Conservation (phyloP, 2,797 vertebrate species). For the Fundulus diaphanus region DNA sequence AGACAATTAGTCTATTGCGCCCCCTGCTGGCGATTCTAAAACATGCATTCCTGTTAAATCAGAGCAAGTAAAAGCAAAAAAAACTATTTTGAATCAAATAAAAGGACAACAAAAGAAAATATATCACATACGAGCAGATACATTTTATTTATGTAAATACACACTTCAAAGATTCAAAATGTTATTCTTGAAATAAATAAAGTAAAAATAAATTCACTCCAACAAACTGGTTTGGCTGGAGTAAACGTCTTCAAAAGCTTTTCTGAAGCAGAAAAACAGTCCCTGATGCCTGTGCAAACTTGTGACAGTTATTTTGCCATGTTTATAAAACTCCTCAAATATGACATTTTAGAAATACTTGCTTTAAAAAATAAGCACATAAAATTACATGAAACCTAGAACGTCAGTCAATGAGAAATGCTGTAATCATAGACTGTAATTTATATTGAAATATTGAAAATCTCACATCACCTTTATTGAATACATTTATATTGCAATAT, state of each 20-base stretch:
- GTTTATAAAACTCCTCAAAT: too few species aligned
- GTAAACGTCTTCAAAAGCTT: not conserved
- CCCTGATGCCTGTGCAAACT: too few species aligned
- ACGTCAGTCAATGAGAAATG: too few species aligned
- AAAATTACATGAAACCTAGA: too few species aligned
- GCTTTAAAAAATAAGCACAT: too few species aligned
- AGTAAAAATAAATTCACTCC: not conserved
- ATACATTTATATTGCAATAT: too few species aligned
- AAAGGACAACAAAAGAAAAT: not conserved
- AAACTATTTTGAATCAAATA: not conserved
- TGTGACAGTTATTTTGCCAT: too few species aligned
- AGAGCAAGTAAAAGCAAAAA: not conserved
- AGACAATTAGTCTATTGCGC: not conserved
- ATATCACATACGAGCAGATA: not conserved
- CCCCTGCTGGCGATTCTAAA: slow-evolving; percentile 15
- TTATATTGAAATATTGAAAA: too few species aligned
- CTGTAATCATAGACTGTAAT: too few species aligned
- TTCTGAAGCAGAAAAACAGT: too few species aligned
- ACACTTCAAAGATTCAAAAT: not conserved
- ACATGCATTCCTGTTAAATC: not conserved
- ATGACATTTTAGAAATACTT: too few species aligned
- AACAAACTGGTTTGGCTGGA: not conserved
- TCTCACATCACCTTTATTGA: too few species aligned
- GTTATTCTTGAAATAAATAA: not conserved
- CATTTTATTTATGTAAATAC: not conserved